Conservation (phyloP, 2,113 vertebrate genomes). For the Grantiella picta region DNA sequence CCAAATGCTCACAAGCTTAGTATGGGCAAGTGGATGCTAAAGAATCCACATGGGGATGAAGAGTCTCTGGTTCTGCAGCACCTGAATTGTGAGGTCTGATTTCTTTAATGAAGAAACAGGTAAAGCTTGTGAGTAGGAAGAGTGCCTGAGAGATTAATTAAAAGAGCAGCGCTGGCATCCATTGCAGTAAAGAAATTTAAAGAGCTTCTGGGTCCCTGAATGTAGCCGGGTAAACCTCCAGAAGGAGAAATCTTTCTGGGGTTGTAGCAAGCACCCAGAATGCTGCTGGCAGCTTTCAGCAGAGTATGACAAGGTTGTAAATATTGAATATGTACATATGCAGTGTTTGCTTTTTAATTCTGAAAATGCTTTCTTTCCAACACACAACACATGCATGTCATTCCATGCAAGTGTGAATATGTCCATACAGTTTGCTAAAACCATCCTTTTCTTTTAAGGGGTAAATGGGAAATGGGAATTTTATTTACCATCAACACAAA, state of each 20-base stretch:
- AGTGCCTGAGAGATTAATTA: not conserved
- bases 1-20: not conserved
- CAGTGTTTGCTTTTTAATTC: not conserved
- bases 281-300: not conserved
- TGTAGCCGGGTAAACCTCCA: not conserved
- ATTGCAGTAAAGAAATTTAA: not conserved
- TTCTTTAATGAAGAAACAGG: not conserved
- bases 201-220: not conserved
- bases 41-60: rapidly evolving
- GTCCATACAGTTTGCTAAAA: not conserved
- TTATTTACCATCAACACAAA: not conserved
- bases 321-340: not conserved
- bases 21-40: not conserved
- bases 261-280: not conserved
- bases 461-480: not conserved
- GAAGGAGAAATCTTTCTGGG: not conserved
- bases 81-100: not conserved
- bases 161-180: not conserved
- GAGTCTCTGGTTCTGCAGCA: not conserved
- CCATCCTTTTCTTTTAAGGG: not conserved
- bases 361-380: not conserved
- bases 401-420: not conserved
- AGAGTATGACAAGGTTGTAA: not conserved
- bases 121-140: not conserved
- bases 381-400: not conserved